These are phyloP conservation scores for Ciconia stormi DNA, from an alignment of 2,113 vertebrate species.

Conservation along the genomic window DNA sequence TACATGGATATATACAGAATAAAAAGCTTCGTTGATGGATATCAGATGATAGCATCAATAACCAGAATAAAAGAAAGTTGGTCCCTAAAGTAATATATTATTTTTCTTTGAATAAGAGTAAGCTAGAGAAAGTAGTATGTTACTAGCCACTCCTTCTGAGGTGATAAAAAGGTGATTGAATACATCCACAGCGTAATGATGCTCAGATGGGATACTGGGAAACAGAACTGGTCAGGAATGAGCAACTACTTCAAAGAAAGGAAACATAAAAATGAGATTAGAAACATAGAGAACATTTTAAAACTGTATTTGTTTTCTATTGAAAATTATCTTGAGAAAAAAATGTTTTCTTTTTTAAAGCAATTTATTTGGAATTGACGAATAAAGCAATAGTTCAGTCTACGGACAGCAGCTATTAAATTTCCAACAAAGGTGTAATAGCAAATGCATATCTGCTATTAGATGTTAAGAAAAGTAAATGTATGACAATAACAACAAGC, in stretches of 20 bases:
- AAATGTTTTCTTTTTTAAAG: not conserved
- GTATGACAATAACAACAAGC: not conserved
- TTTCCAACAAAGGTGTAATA: not conserved
- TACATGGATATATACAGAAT: not conserved
- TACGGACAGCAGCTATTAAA: not conserved
- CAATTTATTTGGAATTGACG: not conserved
- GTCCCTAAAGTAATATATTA: not conserved
- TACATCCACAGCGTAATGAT: not conserved
- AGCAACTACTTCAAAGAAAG: not conserved
- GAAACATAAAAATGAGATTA: not conserved
- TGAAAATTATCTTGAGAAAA: not conserved
- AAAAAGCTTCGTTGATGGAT: not conserved
- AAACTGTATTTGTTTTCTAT: not conserved
- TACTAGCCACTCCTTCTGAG: not conserved
- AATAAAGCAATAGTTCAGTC: not conserved
- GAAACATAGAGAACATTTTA: not conserved
- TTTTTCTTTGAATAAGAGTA: not conserved
- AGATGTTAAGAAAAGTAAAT: not conserved
- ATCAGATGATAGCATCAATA: constrained; percentile 21
- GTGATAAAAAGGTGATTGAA: not conserved
- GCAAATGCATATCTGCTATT: not conserved
- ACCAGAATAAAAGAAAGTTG: not conserved
- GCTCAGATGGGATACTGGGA: not conserved
- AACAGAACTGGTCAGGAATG: not conserved
- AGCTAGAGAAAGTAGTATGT: not conserved